A percentile compares a stretch with the other conserved stretches of the same genome.
Conservation (phyloP, 2,797 vertebrate genomes). For the Streptopelia turtur region DNA sequence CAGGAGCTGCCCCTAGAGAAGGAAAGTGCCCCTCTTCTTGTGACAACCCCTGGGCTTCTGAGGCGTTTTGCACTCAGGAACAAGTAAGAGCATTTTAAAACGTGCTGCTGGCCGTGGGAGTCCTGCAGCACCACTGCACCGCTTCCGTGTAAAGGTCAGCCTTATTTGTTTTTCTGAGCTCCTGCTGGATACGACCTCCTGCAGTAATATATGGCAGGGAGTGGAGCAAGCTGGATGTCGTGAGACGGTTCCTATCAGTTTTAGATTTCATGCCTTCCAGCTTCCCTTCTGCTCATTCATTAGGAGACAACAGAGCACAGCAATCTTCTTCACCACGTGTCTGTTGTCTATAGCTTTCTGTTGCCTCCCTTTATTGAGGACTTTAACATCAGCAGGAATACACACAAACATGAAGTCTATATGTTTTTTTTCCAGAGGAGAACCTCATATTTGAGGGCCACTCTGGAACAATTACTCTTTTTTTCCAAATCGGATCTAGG, state of each 20-base stretch:
- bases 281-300: neutral
- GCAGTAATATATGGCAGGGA: neutral
- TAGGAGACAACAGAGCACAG: neutral
- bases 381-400: neutral
- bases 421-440: neutral
- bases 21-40: too few relatives aligned
- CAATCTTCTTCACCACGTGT: neutral
- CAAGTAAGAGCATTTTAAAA: neutral
- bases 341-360: neutral
- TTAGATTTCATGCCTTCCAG: neutral
- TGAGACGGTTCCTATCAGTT: neutral
- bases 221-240: neutral
- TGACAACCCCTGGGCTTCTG: fast-evolving
- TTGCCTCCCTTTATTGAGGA: neutral
- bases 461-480: neutral
- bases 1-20: too few relatives aligned
- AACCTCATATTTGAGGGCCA: neutral
- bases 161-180: too few relatives aligned
- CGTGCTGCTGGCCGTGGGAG: neutral
- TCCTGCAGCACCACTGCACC: neutral
- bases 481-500: neutral
- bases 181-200: neutral
- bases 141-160: neutral
- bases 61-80: neutral
- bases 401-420: neutral